Base-by-base conservation (phyloP, 2,113 vertebrate genomes). In the Dolichotis patagonum region DNA sequence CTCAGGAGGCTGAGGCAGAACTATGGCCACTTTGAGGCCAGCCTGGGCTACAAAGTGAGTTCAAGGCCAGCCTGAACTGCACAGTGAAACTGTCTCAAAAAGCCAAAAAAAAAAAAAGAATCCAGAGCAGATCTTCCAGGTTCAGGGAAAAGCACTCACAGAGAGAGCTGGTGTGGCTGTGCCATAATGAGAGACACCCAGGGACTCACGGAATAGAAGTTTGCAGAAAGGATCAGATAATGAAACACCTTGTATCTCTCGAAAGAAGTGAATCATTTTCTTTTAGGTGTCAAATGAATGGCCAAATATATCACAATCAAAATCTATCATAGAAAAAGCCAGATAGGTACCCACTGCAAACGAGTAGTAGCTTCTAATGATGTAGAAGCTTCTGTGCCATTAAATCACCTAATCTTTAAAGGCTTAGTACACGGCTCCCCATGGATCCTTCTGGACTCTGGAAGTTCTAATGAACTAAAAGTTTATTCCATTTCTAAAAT, bases 241-340 rank as follows among this genome's bases (percentile, higher is more conserved):
- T 95, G 95, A 97, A 96, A 97, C 97, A 97, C 96, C 97, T 96
- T 95, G 3, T 65, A 81, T 93, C 93, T 85, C 81, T 91, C 87
- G 91, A 91, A 95, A 93, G 96, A 95, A 77, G 91, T 93, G 97
- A 97, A 67, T 91, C 96, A 93, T 97, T 97, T 96, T 98, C 96
- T 96, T 95, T 84, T 13, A 96, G 95, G 95, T 97, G 91, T 98
- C 97, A 95, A 96, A 94, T 93, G 93, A 97, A 96, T 80, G 92
- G 95, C 91, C 96, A 97, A 89, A 93, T 91, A 95, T 85, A 95
- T 85, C 89, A 75, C 89, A 89, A 86, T 95, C 96, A 96, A 95
- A 96, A 86, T 77, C 95, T 84, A 77, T 85, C 80, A 84, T 28
- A 91, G 92, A 91, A 94, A 97, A 91, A 91, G 46, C 89, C 95